Evolutionary conservation across 2,888 invertebrate species (phyloP).

Genomic region (Nezara viridula): DNA sequence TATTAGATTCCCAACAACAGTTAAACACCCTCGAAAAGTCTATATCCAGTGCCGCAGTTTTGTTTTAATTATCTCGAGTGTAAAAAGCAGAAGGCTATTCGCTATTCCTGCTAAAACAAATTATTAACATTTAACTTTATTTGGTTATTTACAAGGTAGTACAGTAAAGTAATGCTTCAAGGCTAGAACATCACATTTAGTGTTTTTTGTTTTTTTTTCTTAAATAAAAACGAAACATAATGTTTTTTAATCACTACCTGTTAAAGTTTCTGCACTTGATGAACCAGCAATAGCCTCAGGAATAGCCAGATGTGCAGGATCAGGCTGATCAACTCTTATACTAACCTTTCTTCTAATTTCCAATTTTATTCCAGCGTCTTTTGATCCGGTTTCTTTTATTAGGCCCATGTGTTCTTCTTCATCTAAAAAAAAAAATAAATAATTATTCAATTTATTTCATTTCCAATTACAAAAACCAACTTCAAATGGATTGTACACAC

Average conservation of each 20-base stretch:
- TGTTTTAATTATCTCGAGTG: too few relatives aligned
- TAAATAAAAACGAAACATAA: too few relatives aligned
- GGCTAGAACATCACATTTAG: too few relatives aligned
- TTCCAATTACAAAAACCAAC: background rate
- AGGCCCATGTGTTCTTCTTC: slow-evolving; percentile 71
- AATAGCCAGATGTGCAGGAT: slow-evolving; percentile 77
- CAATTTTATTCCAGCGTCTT: slow-evolving; percentile 67
- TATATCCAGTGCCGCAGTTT: too few relatives aligned
- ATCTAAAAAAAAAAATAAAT: slow-evolving; percentile 67
- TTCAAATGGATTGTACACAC: slow-evolving; percentile 69
- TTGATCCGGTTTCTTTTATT: slow-evolving; percentile 68
- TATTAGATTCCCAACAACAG: too few relatives aligned
- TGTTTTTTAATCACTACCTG: slow-evolving; percentile 71
- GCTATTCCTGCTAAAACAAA: too few relatives aligned
- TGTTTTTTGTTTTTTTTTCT: too few relatives aligned
- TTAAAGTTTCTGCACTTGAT: slow-evolving; percentile 83
- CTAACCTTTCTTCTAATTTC: slow-evolving; percentile 69
- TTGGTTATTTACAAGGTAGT: too few relatives aligned
- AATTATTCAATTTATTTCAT: background rate
- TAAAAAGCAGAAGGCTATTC: too few relatives aligned
- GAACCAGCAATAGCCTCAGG: slow-evolving; percentile 82
- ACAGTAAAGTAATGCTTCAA: too few relatives aligned
- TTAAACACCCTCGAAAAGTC: too few relatives aligned
- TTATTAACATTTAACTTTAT: too few relatives aligned
- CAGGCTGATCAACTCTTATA: slow-evolving; percentile 73